phyloP scores from a whole-genome alignment of 1,140 invertebrate species.

The Ceratosolen fusciceps region DNA sequence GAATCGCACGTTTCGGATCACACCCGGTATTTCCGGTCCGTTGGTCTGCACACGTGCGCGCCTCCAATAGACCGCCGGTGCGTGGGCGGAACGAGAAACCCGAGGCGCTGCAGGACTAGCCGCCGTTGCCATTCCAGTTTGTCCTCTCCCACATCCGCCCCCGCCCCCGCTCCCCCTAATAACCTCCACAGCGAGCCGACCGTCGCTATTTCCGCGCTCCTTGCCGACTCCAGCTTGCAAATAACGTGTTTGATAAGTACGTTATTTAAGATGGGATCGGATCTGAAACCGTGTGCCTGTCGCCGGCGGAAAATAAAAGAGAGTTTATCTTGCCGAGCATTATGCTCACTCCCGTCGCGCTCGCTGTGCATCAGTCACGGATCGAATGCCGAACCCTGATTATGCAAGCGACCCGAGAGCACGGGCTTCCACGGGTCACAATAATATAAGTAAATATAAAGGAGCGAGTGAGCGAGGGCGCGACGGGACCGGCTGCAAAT shows the following conservation, averaged over 20 bases:
- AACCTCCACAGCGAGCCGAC: background rate
- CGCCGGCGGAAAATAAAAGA: background rate
- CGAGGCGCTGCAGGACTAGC: background rate
- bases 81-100: conserved; percentile 24
- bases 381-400: too few species aligned
- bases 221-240: background rate
- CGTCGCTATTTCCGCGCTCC: background rate
- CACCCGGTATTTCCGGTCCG: conserved; percentile 25
- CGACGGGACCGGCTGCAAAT: background rate
- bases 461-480: too few species aligned
- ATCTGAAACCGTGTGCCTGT: background rate
- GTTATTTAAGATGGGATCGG: background rate
- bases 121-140: background rate
- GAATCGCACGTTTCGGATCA: conserved; percentile 11
- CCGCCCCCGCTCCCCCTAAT: background rate
- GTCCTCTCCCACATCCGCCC: too few species aligned
- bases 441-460: too few species aligned
- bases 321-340: too few species aligned
- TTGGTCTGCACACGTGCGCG: background rate
- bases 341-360: too few species aligned
- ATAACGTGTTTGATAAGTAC: too few species aligned
- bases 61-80: background rate
- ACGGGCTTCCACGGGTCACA: too few species aligned
- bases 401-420: too few species aligned
- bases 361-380: too few species aligned